phyloP scores from a whole-genome alignment of 2,888 invertebrate genomes.

The Orthosia cruda region DNA sequence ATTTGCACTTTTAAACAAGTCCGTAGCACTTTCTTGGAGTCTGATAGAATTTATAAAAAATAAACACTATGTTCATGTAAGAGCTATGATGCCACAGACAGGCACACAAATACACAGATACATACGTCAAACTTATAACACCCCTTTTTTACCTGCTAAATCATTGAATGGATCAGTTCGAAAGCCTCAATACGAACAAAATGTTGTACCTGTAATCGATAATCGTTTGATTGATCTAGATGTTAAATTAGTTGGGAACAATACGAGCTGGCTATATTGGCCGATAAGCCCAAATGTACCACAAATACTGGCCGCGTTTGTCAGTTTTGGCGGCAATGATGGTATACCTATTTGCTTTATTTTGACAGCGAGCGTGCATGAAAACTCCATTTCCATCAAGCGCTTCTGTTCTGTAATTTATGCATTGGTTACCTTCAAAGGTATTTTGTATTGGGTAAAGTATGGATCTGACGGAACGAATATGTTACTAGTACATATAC shows the following conservation, averaged over 20 bases:
- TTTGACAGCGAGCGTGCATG: conserved; percentile 68
- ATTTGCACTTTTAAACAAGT: too few relatives aligned
- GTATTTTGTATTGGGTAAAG: conserved; percentile 46
- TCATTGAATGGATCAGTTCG: conserved; percentile 8
- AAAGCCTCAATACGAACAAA: conserved; percentile 10
- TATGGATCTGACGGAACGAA: conserved; percentile 20
- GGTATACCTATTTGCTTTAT: conserved; percentile 63
- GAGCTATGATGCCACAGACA: too few relatives aligned
- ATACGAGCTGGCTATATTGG: conserved; percentile 50
- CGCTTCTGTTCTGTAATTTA: conserved; percentile 64
- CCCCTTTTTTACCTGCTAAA: conserved; percentile 8
- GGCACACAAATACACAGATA: too few relatives aligned
- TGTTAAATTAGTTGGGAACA: conserved; percentile 60
- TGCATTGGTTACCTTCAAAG: conserved; percentile 69
- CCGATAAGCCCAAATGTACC: conserved; percentile 70
- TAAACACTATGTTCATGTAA: too few relatives aligned
- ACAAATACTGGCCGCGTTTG: conserved; percentile 60
- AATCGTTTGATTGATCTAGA: conserved; percentile 47
- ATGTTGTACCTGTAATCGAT: conserved; percentile 24
- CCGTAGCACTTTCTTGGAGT: too few relatives aligned
- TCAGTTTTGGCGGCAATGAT: conserved; percentile 56
- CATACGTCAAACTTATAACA: too few relatives aligned
- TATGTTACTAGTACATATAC: conserved; percentile 7
- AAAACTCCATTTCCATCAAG: conserved; percentile 67
- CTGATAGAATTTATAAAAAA: too few relatives aligned